Base-by-base conservation (phyloP, 2,113 vertebrate genomes). In the Periophthalmodon schlosseri region DNA sequence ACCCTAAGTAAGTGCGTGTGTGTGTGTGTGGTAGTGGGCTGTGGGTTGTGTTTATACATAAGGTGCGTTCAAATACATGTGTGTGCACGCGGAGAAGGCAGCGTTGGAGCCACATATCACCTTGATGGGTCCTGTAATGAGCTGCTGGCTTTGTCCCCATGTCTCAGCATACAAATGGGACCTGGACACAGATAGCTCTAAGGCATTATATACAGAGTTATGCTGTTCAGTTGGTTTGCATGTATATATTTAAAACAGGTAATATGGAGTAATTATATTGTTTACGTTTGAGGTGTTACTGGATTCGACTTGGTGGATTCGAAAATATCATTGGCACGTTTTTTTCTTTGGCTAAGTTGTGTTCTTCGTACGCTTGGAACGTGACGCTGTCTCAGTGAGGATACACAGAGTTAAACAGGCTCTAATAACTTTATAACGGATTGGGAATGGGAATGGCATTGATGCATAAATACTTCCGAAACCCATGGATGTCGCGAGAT, bases 51-150 rank as follows among this genome's bases (percentile, higher is more conserved):
- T 76, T 57, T 60, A 2, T 64, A 13, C 52, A 13, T 68, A 24
- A n/a, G 20, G 23, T 15, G 13, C 20, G 24, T 61, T 46, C n/a
- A 76, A 73, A 70, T 12, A 68, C 9, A 65, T 76, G 58, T 81
- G 34, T 76, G 39, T 85, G 78, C 28, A 58, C 73, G 54, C 75
- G 47, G 39, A 61, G 47, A 39, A 50, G 68, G 21, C 24, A 56
- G 52, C 69, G 54, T 81, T 84, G 83, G 73, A 81, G 82, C 69
- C 68, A 76, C 70, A 81, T 66, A 83, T 82, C 83, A 83, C 82
- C 79, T 82, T 86, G 76, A 89, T 86, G 75, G 75, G 66, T 68
- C 64, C 72, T 80, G 21, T 90, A 88, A 90, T 87, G 78, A 86
- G 72, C 68, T 50, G 70, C 39, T 23, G 56, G 79, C 76, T 87